Base-by-base conservation (phyloP, 2,113 vertebrate species). In the Halcyon senegalensis region DNA sequence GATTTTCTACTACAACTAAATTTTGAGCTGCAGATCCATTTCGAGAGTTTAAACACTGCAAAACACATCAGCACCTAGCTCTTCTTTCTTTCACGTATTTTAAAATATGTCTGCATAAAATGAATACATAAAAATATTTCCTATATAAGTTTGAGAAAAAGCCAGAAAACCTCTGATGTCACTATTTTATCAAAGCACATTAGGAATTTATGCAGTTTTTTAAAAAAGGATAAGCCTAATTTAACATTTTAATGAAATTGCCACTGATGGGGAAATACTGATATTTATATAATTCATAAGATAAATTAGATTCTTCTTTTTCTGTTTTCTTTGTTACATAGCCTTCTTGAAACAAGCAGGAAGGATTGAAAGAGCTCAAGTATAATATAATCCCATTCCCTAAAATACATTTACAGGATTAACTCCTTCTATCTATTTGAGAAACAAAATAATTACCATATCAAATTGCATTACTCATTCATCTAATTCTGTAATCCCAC, bases 371-470 rank as follows among this genome's bases (percentile, higher is more conserved):
- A 88, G 41, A 81, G 15, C 2, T 1, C 0, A 1, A 43, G 18
- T 33, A 28, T 18, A 85, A 67, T 48, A 69, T 25, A 88, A 90
- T 39, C 37, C 9, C 31, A 51, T 83, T 92, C 53, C 63, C 50
- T 53, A 51, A 88, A 90, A 90, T 9, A 83, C 18, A 60, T 39
- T 70, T 75, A 78, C 23, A 93, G 39, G 27, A 69, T 82, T 91
- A 82, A 82, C 25, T 59, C 50, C 27, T 55, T 44, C 41, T 48
- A n/a, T 28, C 50, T 84, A 48, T 69, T 30, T 62, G 28, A 77
- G 50, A 93, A 90, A 89, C 79, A 86, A 50, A 92, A 77, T 33
- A 93, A 92, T 90, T 92, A 90, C 24, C 37, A n/a, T 58, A 92
- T 69, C 35, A 74, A 92, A 92, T 50, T 82, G 63, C 79, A 88